A percentile compares a stretch with the other conserved stretches of the same genome.
These are phyloP conservation scores for Hemicordylus capensis DNA, from an alignment of 2,113 vertebrate genomes.

Conservation along the genomic window DNA sequence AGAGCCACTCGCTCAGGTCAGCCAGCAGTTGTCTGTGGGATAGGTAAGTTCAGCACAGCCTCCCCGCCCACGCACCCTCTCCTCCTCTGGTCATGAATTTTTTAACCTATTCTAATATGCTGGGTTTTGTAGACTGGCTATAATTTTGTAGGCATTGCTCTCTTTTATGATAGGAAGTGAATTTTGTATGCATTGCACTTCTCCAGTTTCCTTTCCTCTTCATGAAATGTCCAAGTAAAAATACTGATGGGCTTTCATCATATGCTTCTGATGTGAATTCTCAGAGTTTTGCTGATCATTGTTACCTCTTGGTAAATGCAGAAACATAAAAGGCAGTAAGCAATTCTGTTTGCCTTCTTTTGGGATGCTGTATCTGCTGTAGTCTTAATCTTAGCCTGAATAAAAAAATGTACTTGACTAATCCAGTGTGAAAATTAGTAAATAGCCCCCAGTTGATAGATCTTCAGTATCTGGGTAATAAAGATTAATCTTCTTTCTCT, in stretches of 20 bases:
- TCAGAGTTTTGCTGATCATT: neutral
- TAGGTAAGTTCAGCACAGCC: too few species aligned
- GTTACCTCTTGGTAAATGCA: neutral
- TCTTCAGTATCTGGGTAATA: too few species aligned
- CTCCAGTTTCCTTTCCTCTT: neutral
- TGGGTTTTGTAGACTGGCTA: neutral
- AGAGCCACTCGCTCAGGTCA: too few species aligned
- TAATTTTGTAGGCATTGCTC: neutral
- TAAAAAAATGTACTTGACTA: too few species aligned
- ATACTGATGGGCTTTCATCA: neutral
- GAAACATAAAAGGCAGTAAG: neutral
- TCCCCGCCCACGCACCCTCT: too few species aligned
- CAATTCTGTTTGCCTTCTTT: neutral
- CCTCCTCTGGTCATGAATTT: conserved; percentile 8
- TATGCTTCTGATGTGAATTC: neutral
- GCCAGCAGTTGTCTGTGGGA: too few species aligned
- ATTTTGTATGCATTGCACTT: too few species aligned
- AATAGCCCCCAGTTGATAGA: too few species aligned
- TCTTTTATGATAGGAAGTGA: neutral
- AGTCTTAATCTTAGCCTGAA: neutral
- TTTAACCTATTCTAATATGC: neutral
- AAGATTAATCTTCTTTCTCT: neutral
- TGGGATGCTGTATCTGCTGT: neutral
- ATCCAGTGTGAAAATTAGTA: too few species aligned
- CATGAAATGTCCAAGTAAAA: neutral